phyloP scores from a whole-genome alignment of 2,113 vertebrate species.

The Odocoileus virginianus region DNA sequence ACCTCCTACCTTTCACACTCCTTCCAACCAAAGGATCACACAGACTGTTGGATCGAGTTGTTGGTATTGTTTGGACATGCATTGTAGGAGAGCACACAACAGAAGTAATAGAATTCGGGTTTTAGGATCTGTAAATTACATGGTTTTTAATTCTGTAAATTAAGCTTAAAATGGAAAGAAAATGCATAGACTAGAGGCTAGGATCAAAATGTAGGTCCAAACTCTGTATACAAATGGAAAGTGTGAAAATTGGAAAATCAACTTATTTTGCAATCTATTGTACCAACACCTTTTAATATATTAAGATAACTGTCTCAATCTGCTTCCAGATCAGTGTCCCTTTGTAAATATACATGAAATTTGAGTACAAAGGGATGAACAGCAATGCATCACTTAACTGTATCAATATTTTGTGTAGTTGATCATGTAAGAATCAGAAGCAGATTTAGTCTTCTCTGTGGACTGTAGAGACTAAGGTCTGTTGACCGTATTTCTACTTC shows the following conservation, averaged over 20 bases:
- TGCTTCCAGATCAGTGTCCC: not conserved
- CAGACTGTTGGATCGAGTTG: not conserved
- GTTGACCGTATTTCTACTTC: conserved; percentile 45
- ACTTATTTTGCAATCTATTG: conserved; percentile 63
- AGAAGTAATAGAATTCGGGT: conserved; percentile 39
- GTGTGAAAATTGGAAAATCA: conserved; percentile 47
- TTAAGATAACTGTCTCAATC: conserved; percentile 19
- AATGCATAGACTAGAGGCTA: conserved; percentile 36
- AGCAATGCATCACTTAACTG: conserved; percentile 53
- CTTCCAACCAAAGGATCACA: not conserved
- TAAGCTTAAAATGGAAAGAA: conserved; percentile 50
- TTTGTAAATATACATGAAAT: conserved; percentile 60
- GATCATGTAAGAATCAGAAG: conserved; percentile 52
- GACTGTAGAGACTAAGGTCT: conserved; percentile 48
- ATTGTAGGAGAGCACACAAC: conserved; percentile 22
- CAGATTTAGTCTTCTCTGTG: conserved; percentile 50
- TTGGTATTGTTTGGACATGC: not conserved
- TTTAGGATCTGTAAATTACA: not conserved
- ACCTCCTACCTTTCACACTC: not conserved
- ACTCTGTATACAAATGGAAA: conserved; percentile 35
- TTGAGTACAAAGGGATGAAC: conserved; percentile 45
- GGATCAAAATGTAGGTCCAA: conserved; percentile 7
- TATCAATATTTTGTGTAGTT: conserved; percentile 59
- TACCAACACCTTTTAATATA: conserved; percentile 44
- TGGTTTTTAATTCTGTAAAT: conserved; percentile 56